phyloP scores from a whole-genome alignment of 2,797 vertebrate genomes.

The Silurus lanzhouensis region DNA sequence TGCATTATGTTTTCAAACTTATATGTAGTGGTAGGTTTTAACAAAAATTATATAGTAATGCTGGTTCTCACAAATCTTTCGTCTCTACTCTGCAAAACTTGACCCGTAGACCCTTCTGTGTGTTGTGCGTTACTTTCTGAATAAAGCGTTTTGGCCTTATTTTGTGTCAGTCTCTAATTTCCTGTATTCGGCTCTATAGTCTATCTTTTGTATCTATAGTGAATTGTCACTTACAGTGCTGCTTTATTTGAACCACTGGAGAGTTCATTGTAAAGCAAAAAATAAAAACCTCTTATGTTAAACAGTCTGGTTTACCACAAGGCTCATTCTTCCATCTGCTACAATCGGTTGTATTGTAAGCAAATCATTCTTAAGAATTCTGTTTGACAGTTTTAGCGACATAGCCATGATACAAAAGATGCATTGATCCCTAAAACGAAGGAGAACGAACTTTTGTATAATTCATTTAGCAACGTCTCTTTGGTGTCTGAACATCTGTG shows the following conservation, averaged over 20 bases:
- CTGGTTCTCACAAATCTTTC: not conserved
- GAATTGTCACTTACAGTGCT: conserved; percentile 10
- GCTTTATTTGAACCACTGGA: conserved; percentile 32
- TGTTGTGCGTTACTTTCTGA: not conserved
- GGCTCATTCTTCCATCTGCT: conserved; percentile 17
- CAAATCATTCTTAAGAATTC: not conserved
- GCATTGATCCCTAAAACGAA: not conserved
- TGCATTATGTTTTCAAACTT: not conserved
- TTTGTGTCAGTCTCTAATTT: not conserved
- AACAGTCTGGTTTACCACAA: conserved; percentile 5
- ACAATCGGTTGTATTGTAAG: conserved; percentile 18
- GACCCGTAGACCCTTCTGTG: not conserved
- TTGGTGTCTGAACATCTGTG: conserved; percentile 30
- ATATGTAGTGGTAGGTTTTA: not conserved
- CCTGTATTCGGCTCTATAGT: conserved; percentile 3
- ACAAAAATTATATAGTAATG: not conserved
- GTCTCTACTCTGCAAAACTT: not conserved
- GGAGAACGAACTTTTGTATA: conserved; percentile 17
- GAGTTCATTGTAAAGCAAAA: conserved; percentile 12
- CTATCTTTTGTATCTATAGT: not conserved
- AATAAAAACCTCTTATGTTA: conserved; percentile 15
- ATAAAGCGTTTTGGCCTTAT: conserved; percentile 1
- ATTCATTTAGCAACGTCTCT: not conserved
- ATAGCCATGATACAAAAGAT: not conserved
- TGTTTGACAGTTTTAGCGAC: not conserved